Evolutionary conservation across 2,113 vertebrate species (phyloP).

Genomic region (Austrofundulus limnaeus): DNA sequence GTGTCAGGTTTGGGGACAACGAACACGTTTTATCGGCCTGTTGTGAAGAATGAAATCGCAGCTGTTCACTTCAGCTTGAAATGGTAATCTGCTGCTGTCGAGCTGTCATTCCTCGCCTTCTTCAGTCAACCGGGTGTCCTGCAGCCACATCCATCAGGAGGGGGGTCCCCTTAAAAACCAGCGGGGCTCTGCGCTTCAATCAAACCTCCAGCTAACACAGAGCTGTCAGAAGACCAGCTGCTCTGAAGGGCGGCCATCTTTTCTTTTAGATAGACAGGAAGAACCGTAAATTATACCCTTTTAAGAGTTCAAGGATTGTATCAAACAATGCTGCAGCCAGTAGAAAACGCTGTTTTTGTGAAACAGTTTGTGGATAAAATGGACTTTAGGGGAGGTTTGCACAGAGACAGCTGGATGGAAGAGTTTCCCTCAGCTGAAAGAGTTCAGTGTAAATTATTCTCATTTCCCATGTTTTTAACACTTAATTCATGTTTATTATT

Average conservation of each 20-base stretch:
- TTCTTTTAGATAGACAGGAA: neutral
- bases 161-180: neutral
- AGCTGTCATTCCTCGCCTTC: neutral
- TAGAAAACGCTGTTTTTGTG: too few relatives aligned
- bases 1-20: neutral
- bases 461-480: too few relatives aligned
- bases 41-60: neutral
- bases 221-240: slow-evolving; percentile 4
- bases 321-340: too few relatives aligned
- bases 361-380: too few relatives aligned
- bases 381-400: too few relatives aligned
- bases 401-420: too few relatives aligned
- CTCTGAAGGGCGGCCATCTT: neutral
- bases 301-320: too few relatives aligned
- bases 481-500: too few relatives aligned
- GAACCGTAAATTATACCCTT: too few relatives aligned
- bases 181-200: neutral
- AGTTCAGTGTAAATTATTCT: too few relatives aligned
- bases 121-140: neutral
- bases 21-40: neutral
- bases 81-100: slow-evolving; percentile 12
- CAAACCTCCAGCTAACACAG: neutral
- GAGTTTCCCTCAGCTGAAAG: too few relatives aligned
- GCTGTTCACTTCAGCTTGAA: slow-evolving; percentile 14
- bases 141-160: slow-evolving; percentile 4